A percentile compares a stretch with the other conserved stretches of the same genome.
Conservation (phyloP, 2,888 invertebrate species). For the Nasonovia ribisnigri region DNA sequence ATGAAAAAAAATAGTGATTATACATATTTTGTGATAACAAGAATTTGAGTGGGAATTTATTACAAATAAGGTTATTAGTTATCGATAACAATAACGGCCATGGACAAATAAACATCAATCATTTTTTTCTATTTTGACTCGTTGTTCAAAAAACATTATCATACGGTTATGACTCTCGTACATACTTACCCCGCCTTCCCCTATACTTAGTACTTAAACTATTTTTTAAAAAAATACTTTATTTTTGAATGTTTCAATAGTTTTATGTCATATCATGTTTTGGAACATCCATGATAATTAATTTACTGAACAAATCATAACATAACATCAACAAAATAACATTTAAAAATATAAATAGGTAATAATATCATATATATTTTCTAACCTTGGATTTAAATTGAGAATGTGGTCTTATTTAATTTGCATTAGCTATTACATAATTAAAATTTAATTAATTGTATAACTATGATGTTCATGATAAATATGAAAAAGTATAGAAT, state of each 20-base stretch:
- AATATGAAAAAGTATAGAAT: neutral
- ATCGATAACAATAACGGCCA: no score
- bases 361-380: neutral
- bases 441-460: neutral
- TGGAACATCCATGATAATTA: neutral
- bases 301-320: neutral
- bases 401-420: neutral
- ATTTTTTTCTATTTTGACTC: no score
- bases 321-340: neutral
- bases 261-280: neutral
- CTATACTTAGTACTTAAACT: no score
- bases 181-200: no score
- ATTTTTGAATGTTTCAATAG: neutral
- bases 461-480: neutral
- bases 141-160: no score
- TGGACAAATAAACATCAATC: no score
- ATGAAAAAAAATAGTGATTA: no score
- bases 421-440: neutral
- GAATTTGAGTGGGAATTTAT: no score
- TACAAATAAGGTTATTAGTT: no score
- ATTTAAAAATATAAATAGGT: neutral
- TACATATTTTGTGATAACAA: no score
- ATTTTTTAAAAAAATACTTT: neutral
- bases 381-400: neutral
- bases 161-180: no score